Base-by-base conservation (phyloP, 2,113 vertebrate species). In the Tetrao urogallus region DNA sequence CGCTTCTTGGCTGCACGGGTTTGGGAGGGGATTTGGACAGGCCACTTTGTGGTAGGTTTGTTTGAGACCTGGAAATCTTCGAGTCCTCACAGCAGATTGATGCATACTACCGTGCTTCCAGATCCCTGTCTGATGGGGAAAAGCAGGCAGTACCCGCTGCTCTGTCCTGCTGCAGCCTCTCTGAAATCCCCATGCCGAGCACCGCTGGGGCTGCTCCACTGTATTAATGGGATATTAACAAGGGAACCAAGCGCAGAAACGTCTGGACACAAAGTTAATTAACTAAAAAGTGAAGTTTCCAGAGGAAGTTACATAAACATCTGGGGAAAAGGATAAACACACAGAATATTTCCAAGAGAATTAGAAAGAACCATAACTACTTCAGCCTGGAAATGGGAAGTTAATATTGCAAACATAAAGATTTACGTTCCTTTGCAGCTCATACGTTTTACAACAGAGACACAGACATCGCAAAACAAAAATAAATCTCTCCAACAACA, bases 401-500 rank as follows among this genome's bases (percentile, higher is more conserved):
- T 74, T 96, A 94, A 97, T 95, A 95, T 80, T 84, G 83, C 20
- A 34, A 94, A 88, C 89, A 79, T 86, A 88, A 94, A 94, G 94
- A 94, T 92, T 94, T 93, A 91, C 88, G 94, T 95, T 96, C 86
- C 86, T 93, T 92, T 91, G 92, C 84, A 96, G 92, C 91, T 96
- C 91, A 89, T 94, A 93, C 91, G 50, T 91, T 96, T 92, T 95
- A 93, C 82, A 93, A 94, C 94, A 89, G 86, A 96, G 95, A 94
- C 48, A 78, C 91, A 95, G 95, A 97, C 95, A 89, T 94, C 88
- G 86, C 82, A 96, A 97, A 97, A 78, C 66, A 82, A 92, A 93
- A 95, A 95, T 91, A 95, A 97, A 95, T 77, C 79, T 72, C 89
- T 94, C 86, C 93, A 94, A 96, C 94, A 93, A 92, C 94, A 96